Evolutionary conservation across 2,113 vertebrate species (phyloP), one percentile per base, ranked within the genome.

Genomic region (Apaloderma vittatum): DNA sequence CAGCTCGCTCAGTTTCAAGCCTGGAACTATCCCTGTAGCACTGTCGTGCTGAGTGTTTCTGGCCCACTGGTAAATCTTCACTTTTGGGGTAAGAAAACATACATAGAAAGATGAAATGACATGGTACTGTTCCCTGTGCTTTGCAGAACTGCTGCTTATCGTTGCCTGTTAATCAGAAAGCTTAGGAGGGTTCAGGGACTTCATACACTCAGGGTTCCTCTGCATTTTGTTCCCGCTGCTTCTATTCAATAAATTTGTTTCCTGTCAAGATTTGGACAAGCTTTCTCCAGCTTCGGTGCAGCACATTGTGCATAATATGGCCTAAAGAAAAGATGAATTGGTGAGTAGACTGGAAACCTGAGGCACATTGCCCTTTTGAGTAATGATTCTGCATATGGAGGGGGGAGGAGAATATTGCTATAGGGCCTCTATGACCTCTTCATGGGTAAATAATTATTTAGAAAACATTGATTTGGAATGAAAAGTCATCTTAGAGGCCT

Each of bases 361-460:
- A 94, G 86, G 94, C 88, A 68, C 17, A 12, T 54, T 97, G 76
- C 76, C 90, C 79, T 94, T 97, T 93, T 63, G 43, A 93, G 37
- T 78, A 93, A 94, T 54, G 76, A 74, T 89, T 88, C 76, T 88
- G 36, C 27, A 45, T 75, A 40, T 27, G 62, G 84, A 58, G 78
- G 49, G 40, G 40, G 54, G 66, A 75, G 84, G 77, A 52, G 80
- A 84, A 90, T 68, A 52, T 40, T 93, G 88, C 95, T 55, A 37
- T 26, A 72, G 75, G 95, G 83, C 34, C 70, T 92, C 57, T 74
- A 4, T 75, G 92, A 81, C 86, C 79, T 72, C 57, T 92, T 92
- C 83, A 86, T 78, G 86, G 82, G 55, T 94, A 96, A 95, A 92
- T 84, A 92, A 96, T 94, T 78, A 71, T 86, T 86, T 74, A 91